Base-by-base conservation (phyloP, 1,140 invertebrate genomes). In the Palaemon carinicauda region DNA sequence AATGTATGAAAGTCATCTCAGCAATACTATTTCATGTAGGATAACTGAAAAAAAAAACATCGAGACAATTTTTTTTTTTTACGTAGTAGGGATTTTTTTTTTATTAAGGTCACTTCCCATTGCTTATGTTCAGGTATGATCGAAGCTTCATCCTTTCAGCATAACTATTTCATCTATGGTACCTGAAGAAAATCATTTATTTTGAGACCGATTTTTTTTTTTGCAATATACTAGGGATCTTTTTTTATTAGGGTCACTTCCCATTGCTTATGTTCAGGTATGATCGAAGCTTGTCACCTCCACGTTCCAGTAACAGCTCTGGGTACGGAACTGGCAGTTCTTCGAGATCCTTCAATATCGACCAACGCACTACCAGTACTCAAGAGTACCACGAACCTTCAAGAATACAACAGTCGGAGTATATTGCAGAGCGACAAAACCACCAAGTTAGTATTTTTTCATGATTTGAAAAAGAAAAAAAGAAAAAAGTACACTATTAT, bases 301-400 rank as follows among this genome's bases (percentile, higher is more conserved):
- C 96, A n/a, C 92, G 95, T 88, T 96, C 95, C 56, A 95, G 94
- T 90, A 95, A 95, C 90, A 96, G 95, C 91, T 96, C 95, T 54
- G 96, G 96, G 12, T 96, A 97, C 91, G 96, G 96, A 69, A 96
- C 96, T 21, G 96, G 95, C 90, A 95, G 94, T 85, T 95, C 95
- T 90, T 94, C 94, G 78, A 94, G 94, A 89, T 94, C 94, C 85
- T 95, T 94, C 91, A 93, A 91, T 90, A 91, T 33, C 51, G 69
- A 82, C 29, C 77, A 50, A 17, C 51, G 41, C n/a, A 74, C 29
- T 31, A 21, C 27, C 56, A 85, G 31, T n/a, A 21, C 54, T 51
- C 65, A 73, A 15, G 77, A 56, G 41, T 80, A 51, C 83, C 54
- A 71, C 4, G 52, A 85, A 15, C 75, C 75, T 33, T 77, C 65